These are phyloP conservation scores for Anoplophora glabripennis DNA, from an alignment of 1,140 invertebrate genomes.

Conservation along the genomic window DNA sequence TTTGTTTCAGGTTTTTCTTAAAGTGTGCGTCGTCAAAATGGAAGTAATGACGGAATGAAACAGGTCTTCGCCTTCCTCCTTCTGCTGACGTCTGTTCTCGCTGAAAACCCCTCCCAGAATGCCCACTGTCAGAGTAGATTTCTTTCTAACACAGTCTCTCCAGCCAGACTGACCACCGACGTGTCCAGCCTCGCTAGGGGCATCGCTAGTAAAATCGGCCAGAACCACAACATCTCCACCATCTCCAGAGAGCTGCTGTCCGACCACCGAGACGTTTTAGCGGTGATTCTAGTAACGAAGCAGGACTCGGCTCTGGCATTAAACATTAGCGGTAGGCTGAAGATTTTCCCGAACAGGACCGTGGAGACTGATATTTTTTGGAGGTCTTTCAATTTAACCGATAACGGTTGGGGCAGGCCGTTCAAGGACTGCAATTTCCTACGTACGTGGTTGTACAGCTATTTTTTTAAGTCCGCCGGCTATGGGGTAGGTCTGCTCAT, in stretches of 20 bases:
- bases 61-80: conserved; percentile 29
- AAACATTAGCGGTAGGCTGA: conserved; percentile 28
- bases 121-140: conserved; percentile 31
- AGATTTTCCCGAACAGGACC: conserved; percentile 32
- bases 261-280: conserved; percentile 20
- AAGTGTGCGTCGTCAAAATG: too few relatives aligned
- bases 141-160: conserved; percentile 32
- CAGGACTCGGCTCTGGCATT: conserved; percentile 23
- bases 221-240: conserved; percentile 17
- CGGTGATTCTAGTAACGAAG: conserved; percentile 24
- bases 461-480: conserved; percentile 20
- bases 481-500: conserved; percentile 42
- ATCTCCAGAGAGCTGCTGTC: conserved; percentile 20
- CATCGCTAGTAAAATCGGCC: conserved; percentile 10
- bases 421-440: conserved; percentile 38
- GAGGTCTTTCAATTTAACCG: conserved; percentile 23
- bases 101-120: conserved; percentile 19
- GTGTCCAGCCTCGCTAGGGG: conserved; percentile 7
- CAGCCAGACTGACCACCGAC: conserved; percentile 34
- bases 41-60: conserved; percentile 41
- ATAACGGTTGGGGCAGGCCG: conserved; percentile 33
- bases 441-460: conserved; percentile 37
- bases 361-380: conserved; percentile 33
- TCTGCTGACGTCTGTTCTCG: conserved; percentile 19
- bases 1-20: too few relatives aligned